Conservation (phyloP, 1,140 invertebrate genomes). For the Rhagoletis pomonella region DNA sequence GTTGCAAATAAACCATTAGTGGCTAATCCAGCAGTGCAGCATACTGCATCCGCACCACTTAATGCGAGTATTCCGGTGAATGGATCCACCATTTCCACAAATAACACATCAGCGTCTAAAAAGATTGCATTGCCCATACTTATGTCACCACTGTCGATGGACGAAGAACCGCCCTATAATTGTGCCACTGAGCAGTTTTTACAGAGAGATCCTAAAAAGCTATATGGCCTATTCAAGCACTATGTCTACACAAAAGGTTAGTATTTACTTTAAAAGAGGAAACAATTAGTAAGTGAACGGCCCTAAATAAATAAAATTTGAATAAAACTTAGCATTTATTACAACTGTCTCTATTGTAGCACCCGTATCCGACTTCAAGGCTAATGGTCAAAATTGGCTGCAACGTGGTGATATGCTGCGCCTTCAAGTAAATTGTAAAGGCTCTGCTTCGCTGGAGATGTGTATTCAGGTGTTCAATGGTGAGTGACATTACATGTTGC, state of each 20-base stretch:
- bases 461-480: slow-evolving; percentile 77
- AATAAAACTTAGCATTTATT: slow-evolving; percentile 4
- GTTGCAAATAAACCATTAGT: background rate
- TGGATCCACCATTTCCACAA: background rate
- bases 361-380: slow-evolving; percentile 80
- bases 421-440: slow-evolving; percentile 82
- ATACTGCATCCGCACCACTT: background rate
- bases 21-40: background rate
- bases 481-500: slow-evolving; percentile 50
- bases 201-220: slow-evolving; percentile 79
- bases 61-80: background rate
- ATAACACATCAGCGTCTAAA: background rate
- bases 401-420: slow-evolving; percentile 85
- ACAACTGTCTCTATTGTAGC: slow-evolving; percentile 75
- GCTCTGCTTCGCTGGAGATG: slow-evolving; percentile 81
- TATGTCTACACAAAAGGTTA: slow-evolving; percentile 79
- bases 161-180: slow-evolving; percentile 75
- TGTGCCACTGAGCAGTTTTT: slow-evolving; percentile 79
- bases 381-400: slow-evolving; percentile 85
- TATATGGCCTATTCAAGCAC: slow-evolving; percentile 83
- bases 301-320: slow-evolving; percentile 35
- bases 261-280: slow-evolving; percentile 32
- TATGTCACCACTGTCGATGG: slow-evolving; percentile 58
- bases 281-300: slow-evolving; percentile 45
- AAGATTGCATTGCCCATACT: background rate